These are phyloP conservation scores for Catajapyx aquilonaris DNA, from an alignment of 1,140 invertebrate species.

Conservation along the genomic window DNA sequence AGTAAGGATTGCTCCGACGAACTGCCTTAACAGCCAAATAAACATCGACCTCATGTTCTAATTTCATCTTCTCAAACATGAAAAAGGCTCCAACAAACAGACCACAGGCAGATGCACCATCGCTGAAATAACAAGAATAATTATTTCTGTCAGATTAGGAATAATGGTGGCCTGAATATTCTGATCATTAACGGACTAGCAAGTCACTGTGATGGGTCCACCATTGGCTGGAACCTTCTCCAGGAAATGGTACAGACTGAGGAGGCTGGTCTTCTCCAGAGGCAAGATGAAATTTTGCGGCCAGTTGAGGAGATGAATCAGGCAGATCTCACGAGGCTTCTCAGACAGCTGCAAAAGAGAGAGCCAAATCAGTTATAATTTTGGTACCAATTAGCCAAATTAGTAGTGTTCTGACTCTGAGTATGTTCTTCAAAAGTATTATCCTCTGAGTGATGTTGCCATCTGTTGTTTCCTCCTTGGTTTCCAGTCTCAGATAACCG, in stretches of 20 bases:
- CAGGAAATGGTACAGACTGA: neutral
- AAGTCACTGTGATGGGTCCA: neutral
- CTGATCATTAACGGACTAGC: slow-evolving; percentile 8
- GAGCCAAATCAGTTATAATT: neutral
- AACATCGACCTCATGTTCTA: slow-evolving; percentile 20
- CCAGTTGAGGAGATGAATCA: neutral
- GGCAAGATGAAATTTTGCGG: no score
- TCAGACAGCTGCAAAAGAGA: neutral
- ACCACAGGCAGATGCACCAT: slow-evolving; percentile 18
- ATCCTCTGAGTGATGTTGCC: neutral
- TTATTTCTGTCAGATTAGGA: neutral
- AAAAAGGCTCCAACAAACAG: slow-evolving; percentile 17
- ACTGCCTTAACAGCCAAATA: slow-evolving; percentile 17
- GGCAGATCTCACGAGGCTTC: neutral
- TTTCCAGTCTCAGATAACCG: neutral
- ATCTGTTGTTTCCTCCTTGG: neutral
- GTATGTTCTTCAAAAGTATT: no score
- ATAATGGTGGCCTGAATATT: slow-evolving; percentile 3
- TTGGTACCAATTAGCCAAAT: neutral
- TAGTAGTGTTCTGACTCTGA: neutral
- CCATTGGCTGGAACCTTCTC: neutral
- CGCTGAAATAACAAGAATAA: slow-evolving; percentile 12
- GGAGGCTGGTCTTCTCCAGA: no score
- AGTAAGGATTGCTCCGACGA: slow-evolving; percentile 11
- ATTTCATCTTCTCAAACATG: slow-evolving; percentile 19